Conservation (phyloP, 2,113 vertebrate species). For the Reinhardtius hippoglossoides region DNA sequence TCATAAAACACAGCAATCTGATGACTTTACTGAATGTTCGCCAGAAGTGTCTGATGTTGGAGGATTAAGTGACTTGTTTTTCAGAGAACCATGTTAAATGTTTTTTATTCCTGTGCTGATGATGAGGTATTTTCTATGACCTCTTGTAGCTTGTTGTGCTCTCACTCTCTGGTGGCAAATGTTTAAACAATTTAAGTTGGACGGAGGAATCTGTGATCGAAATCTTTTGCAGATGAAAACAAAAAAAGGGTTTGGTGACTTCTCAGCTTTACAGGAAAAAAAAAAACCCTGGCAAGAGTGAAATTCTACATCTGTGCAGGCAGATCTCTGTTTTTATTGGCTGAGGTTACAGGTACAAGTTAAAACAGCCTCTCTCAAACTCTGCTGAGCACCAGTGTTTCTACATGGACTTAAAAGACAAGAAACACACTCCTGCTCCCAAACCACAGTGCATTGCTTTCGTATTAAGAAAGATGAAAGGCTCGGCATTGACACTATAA, state of each 20-base stretch:
- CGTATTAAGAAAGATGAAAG: slow-evolving; percentile 39
- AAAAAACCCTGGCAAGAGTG: slow-evolving; percentile 50
- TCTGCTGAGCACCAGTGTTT: slow-evolving; percentile 69
- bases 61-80: slow-evolving; percentile 35
- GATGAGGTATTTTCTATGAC: slow-evolving; percentile 2
- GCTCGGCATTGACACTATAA: background rate
- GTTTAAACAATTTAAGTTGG: slow-evolving; percentile 59
- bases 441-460: slow-evolving; percentile 23
- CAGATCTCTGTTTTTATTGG: slow-evolving; percentile 80
- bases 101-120: slow-evolving; percentile 9
- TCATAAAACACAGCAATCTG: slow-evolving; percentile 70
- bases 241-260: slow-evolving; percentile 56
- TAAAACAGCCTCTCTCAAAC: slow-evolving; percentile 64
- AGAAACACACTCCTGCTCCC: slow-evolving; percentile 41
- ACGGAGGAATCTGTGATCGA: slow-evolving; percentile 21
- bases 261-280: slow-evolving; percentile 46
- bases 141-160: background rate
- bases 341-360: slow-evolving; percentile 65
- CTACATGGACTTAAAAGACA: slow-evolving; percentile 44
- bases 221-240: slow-evolving; percentile 51
- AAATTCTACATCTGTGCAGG: slow-evolving; percentile 73
- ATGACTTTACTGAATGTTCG: slow-evolving; percentile 70
- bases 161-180: slow-evolving; percentile 43
- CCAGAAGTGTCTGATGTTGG: slow-evolving; percentile 56
- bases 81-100: slow-evolving; percentile 1